These are phyloP conservation scores for Creontiades dilutus DNA, from an alignment of 2,888 invertebrate species.

Conservation along the genomic window DNA sequence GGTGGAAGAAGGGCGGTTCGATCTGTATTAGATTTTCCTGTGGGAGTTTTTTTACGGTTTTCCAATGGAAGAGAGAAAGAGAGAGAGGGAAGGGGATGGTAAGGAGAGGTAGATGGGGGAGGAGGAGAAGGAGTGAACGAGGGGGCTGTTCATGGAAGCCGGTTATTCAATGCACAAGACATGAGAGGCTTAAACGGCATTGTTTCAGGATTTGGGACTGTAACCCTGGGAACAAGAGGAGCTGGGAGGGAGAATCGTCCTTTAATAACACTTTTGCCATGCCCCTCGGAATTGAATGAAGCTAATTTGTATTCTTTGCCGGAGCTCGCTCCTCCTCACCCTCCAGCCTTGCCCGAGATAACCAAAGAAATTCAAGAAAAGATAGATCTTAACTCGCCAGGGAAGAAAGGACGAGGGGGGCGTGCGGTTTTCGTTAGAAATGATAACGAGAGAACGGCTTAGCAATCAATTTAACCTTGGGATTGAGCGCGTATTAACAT, in stretches of 20 bases:
- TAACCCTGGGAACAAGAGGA: conserved; percentile 16
- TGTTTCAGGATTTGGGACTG: conserved; percentile 60
- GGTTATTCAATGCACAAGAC: conserved; percentile 54
- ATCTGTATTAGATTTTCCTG: conserved; percentile 63
- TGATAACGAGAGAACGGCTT: conserved; percentile 63
- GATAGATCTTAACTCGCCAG: conserved; percentile 49
- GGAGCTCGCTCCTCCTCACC: conserved; percentile 39
- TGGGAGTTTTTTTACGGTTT: conserved; percentile 52
- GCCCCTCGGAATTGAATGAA: conserved; percentile 62
- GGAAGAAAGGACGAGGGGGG: conserved; percentile 29
- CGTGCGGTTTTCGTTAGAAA: conserved; percentile 55
- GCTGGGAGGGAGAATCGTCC: conserved; percentile 53
- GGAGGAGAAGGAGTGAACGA: background rate
- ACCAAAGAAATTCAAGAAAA: conserved; percentile 65
- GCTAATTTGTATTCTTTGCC: conserved; percentile 65
- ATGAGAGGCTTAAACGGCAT: conserved; percentile 54
- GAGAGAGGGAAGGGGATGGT: background rate
- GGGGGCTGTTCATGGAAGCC: conserved; percentile 37
- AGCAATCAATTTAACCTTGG: conserved; percentile 64
- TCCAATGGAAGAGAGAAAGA: conserved; percentile 42
- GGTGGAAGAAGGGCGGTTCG: background rate
- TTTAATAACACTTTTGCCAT: conserved; percentile 65
- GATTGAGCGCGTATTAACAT: conserved; percentile 61
- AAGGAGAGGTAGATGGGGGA: no score
- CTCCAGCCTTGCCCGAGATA: conserved; percentile 28